phyloP scores from a whole-genome alignment of 1,140 invertebrate genomes.

The Piezodorus guildinii region DNA sequence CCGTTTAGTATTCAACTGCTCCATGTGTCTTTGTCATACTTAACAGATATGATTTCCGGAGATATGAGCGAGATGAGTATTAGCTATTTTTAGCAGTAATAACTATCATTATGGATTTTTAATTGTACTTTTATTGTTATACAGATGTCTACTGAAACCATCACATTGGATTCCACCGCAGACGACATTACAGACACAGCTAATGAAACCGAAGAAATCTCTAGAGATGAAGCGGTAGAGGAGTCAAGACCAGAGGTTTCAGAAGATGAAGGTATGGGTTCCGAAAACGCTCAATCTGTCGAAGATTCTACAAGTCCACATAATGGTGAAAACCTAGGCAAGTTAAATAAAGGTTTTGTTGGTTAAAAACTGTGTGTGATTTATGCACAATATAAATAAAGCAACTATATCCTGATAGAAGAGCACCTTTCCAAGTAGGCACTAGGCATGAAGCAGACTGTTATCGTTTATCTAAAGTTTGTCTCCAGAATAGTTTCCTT shows the following conservation, averaged over 20 bases:
- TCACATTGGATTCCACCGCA: neutral
- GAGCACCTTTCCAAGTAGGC: neutral
- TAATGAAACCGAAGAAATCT: neutral
- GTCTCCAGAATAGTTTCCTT: neutral
- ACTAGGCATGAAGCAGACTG: neutral
- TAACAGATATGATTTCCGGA: too few relatives aligned
- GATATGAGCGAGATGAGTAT: too few relatives aligned
- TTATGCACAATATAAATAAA: neutral
- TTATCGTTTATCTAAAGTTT: neutral
- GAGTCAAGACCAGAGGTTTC: conserved; percentile 24
- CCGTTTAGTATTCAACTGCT: too few relatives aligned
- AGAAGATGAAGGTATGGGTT: conserved; percentile 22
- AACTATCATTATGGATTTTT: too few relatives aligned
- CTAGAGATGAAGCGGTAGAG: conserved; percentile 4
- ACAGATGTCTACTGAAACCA: neutral
- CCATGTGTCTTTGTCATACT: too few relatives aligned
- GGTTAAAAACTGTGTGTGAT: neutral
- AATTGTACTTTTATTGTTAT: too few relatives aligned
- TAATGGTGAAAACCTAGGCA: conserved; percentile 6
- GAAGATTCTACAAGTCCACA: conserved; percentile 14
- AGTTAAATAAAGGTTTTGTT: neutral
- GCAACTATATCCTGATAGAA: neutral
- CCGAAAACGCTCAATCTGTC: conserved; percentile 14
- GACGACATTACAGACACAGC: neutral
- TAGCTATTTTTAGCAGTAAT: too few relatives aligned